Base-by-base conservation (phyloP, 2,113 vertebrate species). In the Dendrocopos noguchii region DNA sequence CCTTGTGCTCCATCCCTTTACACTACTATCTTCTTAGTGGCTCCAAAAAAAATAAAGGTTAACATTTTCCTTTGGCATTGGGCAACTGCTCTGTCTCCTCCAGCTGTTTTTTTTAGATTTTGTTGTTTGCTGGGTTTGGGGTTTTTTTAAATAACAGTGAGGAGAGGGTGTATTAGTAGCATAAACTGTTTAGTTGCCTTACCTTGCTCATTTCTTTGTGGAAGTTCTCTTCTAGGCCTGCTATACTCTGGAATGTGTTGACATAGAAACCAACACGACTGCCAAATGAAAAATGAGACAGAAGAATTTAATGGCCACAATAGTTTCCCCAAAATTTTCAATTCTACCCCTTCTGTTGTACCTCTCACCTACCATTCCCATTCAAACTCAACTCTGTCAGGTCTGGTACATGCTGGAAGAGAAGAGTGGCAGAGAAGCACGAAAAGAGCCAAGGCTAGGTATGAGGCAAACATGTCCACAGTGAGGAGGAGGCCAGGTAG, bases 211-310 rank as follows among this genome's bases (percentile, higher is more conserved):
- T 99, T 97, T 99, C 99, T 97, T 99, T 98, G 96, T 99, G 99
- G 97, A 99, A 99, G 97, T 99, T 99, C 95, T 99, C 99, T 93
- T 99, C 99, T 93, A 99, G 98, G 61, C 99, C 99, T 1, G 99
- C 98, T 90, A 99, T 98, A 97, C 99, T 99, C 98, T 99, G 99
- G 97, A 99, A 99, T 80, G 99, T 99, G 98, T 99, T 99, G 97
- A 99, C 99, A 3, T 99, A 99, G 97, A 99, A 99, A 90, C 99
- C 99, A 92, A 99, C 99, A 75, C 99, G 99, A 97, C 99, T 99
- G 92, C 8, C 74, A 90, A 92, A 96, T 39, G 42, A 88, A 78
- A 97, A 86, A 88, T 16, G 70, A 94, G 36, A 83, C 47, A 79
- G 60, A 92, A 87, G 25, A 76, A 78, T 53, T 84, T 90, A 93